Percentiles rank a stretch among this genome's conserved stretches.
These are phyloP conservation scores for Caenorhabditis remanei DNA, from an alignment of 1,140 invertebrate genomes.

Conservation along the genomic window DNA sequence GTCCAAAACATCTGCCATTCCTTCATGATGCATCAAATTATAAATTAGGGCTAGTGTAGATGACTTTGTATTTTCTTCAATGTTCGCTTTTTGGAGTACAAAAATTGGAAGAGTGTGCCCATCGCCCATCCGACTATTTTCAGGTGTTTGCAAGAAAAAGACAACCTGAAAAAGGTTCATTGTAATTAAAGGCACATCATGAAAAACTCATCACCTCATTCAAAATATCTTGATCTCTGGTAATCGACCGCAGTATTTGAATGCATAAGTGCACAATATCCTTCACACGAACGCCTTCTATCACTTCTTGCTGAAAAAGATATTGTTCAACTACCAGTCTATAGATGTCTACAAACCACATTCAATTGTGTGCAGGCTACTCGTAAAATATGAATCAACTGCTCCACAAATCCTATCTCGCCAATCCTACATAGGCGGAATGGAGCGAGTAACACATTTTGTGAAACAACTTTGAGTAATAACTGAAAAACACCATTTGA, in stretches of 20 bases:
- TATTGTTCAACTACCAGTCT: no score
- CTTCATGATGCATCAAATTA: constrained; percentile 50
- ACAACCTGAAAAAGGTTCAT: neutral
- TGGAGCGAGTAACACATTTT: neutral
- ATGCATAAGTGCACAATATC: constrained; percentile 35
- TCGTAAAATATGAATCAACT: constrained; percentile 14
- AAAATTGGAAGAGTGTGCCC: constrained; percentile 51
- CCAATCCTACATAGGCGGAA: constrained; percentile 2
- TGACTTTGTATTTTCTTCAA: constrained; percentile 48
- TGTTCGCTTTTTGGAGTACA: constrained; percentile 45
- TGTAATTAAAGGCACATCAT: neutral
- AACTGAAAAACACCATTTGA: neutral
- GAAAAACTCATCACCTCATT: constrained; percentile 4
- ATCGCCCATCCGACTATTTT: constrained; percentile 43
- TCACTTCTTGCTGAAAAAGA: neutral
- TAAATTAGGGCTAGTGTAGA: neutral
- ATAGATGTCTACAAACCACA: neutral
- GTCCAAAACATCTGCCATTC: constrained; percentile 6
- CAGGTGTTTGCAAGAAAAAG: constrained; percentile 10
- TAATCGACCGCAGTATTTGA: constrained; percentile 15
- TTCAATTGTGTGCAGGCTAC: constrained; percentile 32
- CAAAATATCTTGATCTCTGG: constrained; percentile 33
- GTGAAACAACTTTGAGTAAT: constrained; percentile 2
- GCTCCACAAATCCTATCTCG: constrained; percentile 33
- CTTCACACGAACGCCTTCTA: constrained; percentile 27